Conservation (phyloP, 1,140 invertebrate species). For the Chironomus tepperi region DNA sequence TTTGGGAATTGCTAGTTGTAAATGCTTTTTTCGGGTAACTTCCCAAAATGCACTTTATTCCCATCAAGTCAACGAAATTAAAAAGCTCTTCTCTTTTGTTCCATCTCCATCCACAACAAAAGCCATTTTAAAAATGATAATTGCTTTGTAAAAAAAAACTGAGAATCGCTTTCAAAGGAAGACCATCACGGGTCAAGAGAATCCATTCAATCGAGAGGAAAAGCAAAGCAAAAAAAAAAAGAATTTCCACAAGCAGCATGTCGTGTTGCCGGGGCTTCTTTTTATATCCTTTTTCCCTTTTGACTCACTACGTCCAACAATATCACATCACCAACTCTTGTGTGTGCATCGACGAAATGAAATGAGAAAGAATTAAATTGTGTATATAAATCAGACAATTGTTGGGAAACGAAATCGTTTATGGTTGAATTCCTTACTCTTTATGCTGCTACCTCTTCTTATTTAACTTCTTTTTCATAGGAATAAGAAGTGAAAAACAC, state of each 20-base stretch:
- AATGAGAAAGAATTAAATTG: slow-evolving; percentile 19
- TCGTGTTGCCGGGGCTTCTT: not conserved
- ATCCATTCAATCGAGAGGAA: too few relatives aligned
- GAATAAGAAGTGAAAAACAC: not conserved
- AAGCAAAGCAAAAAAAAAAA: not conserved
- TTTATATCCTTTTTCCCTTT: too few relatives aligned
- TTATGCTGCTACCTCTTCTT: not conserved
- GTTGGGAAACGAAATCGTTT: slow-evolving; percentile 20
- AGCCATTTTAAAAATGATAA: too few relatives aligned
- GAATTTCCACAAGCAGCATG: not conserved
- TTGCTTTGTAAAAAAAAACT: too few relatives aligned
- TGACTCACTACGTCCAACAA: too few relatives aligned
- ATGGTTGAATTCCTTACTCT: slow-evolving; percentile 21
- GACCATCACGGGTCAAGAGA: not conserved
- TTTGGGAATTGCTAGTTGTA: too few relatives aligned
- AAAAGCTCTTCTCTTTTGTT: too few relatives aligned
- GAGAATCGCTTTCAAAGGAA: too few relatives aligned
- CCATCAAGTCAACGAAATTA: too few relatives aligned
- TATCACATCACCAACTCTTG: not conserved
- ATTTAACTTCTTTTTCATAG: not conserved
- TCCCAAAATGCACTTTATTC: too few relatives aligned
- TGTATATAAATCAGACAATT: slow-evolving; percentile 24
- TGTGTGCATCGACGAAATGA: not conserved
- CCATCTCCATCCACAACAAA: too few relatives aligned
- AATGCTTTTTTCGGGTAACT: too few relatives aligned